Evolutionary conservation across 2,888 invertebrate genomes (phyloP), one percentile per base, ranked within the genome.

Genomic region (Ophion obscuratus): DNA sequence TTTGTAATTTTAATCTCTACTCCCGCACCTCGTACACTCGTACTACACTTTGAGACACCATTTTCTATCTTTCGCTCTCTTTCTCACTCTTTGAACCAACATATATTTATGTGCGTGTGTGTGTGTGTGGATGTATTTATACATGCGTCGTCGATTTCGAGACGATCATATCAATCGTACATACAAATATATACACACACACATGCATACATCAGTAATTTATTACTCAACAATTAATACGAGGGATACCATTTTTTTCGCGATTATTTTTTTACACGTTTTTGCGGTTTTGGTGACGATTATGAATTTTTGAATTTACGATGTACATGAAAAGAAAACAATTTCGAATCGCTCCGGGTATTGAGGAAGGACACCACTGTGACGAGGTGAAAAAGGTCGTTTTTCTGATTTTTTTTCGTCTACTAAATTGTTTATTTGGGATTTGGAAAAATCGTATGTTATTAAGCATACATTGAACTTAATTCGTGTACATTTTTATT

Each of bases 1-100:
- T 86, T 86, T 76, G 68, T 83, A 64, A 74, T 83, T 83, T 53
- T 86, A 70, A 81, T 83, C 76, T 83, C 74, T 59, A 57, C 27
- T 76, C 83, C 76, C 71, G 24, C 79, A 82, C 83, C 81, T 78
- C 62, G 74, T 85, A 82, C 73, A 82, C 74, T 70, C 36, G 61
- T 64, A 67, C 24, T 61, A 62, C 62, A 75, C 62, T 24, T 24
- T 11, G 11, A 24, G 62, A 62, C 74, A 61, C 14, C 4, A 17
- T 53, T 53, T 5, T 53, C 74, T 27, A 7, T 62, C n/a, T 53
- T 3, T 66, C 24, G 11, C 53, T 53, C 14, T 53, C 53, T 53
- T 2, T 53, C 53, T 47, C 47, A 10, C 47, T 47, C 14, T 47
- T 10, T 47, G 31, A 31, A 31, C 31, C 31, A 31, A 31, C 4